Evolutionary conservation across 2,888 invertebrate genomes (phyloP), one percentile per base, ranked within the genome.

Genomic region (Disparrhopalites patrizii): DNA sequence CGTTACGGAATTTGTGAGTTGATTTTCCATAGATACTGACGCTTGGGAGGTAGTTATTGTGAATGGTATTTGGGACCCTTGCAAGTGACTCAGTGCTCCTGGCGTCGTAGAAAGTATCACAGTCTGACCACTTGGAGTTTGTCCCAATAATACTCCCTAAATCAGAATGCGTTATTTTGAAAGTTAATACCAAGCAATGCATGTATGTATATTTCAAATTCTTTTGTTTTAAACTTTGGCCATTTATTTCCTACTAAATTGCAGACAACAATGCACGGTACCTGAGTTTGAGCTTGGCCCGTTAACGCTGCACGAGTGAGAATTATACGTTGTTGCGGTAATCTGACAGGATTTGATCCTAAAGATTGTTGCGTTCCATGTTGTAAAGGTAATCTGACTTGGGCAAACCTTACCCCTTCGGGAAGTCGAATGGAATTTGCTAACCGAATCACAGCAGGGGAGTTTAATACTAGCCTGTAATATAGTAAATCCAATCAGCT

Each of bases 121-220:
- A 3, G 75, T 75, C 67, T 75, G 75, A 1, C 75, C 75, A 15
- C 67, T 68, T 5, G 73, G 62, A 4, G 73, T 75, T 54, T 72
- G 72, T 5, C 73, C 73, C 7, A 73, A 66, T 10, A 75, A 64
- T 8, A 75, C 69, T 33, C 73, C 72, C 70, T 68, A 58, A 7
- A 54, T 52, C 31, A 51, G 23, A 62, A 47, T 58, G 23, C 31
- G 23, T 3, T 30, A 20, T 18, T 36, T 56, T 33, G 20, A 54
- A 20, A 20, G 25, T 28, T 28, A 31, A 28, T 36, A 55, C 13
- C 7, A 60, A 47, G 31, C 31, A 60, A 47, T 27, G 23, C 30
- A 2, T 27, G 28, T 8, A 8, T 13, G 5, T 20, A 23, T 25
- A 25, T 58, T 15, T n/a, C 15, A 5, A n/a, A 40, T 31, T 38